Base-by-base conservation (phyloP, 1,140 invertebrate genomes). In the Coelopa frigida region DNA sequence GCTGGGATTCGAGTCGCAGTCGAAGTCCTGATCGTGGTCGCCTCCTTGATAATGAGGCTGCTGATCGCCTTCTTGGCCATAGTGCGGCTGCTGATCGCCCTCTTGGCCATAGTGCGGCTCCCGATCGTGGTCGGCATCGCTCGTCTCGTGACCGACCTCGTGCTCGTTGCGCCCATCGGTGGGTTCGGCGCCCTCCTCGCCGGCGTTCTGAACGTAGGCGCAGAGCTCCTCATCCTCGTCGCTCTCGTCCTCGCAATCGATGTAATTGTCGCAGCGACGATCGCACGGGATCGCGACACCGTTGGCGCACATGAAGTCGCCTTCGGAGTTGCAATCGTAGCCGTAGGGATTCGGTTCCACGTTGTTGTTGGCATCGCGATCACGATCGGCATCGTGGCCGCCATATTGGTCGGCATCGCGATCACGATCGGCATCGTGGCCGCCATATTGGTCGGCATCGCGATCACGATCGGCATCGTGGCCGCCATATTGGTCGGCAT, bases 211-310 rank as follows among this genome's bases (percentile, higher is more conserved):
- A 17, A 40, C 22, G 14, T 18, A 27, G 22, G 18, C 22, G 12
- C 47, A 49, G 10, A 44, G 27, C 3, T 26, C 40, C 0, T 7
- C 17, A 12, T 49, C 41, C 52, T 74, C 72, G 56, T 74, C 72
- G 8, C 60, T 59, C 11, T 54, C 53, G 54, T 75, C 73, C 5
- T 37, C 38, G 55, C 75, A 76, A 47, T 76, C 70, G 17, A 4
- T 11, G 5, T 44, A 27, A 15, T 51, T 46, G 44, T 72, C 49
- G 44, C 70, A 72, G 17, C 55, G 52, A 20, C 49, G 55, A 33
- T 59, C 48, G 48, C 53, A 46, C 35, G 59, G 52, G 32, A 79
- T 59, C 57, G 74, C 78, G 48, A 69, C 36, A 15, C 71, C 75
- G 50, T 56, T 66, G 14, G 43, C 45, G 38, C 69, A 70, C 40